These are phyloP conservation scores for Myotis daubentonii DNA, from an alignment of 2,797 vertebrate species.

Conservation along the genomic window DNA sequence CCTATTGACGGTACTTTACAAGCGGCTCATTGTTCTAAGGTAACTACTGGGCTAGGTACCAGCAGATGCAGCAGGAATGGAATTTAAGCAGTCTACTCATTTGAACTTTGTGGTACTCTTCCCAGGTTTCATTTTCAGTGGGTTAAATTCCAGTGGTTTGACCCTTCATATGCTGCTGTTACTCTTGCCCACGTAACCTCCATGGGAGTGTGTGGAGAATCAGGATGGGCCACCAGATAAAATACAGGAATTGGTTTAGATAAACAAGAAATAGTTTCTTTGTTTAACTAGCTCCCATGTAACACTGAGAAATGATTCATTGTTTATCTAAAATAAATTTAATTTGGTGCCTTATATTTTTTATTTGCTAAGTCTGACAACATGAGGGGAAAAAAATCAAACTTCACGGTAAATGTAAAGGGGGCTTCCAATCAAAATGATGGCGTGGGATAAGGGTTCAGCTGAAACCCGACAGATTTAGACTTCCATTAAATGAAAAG, in stretches of 20 bases:
- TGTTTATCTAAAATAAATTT: constrained; percentile 33
- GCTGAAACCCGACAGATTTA: neutral
- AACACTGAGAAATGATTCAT: constrained; percentile 38
- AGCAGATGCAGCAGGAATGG: neutral
- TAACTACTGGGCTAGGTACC: neutral
- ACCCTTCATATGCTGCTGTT: neutral
- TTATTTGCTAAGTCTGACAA: constrained; percentile 34
- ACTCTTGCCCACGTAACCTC: neutral
- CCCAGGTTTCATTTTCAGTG: constrained; percentile 55
- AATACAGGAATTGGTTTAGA: constrained; percentile 25
- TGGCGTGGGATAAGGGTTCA: neutral
- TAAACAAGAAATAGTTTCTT: neutral
- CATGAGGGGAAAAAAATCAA: constrained; percentile 11
- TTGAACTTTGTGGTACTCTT: neutral
- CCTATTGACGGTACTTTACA: constrained; percentile 21
- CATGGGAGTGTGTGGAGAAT: neutral
- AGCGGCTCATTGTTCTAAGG: constrained; percentile 52
- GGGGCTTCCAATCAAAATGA: neutral
- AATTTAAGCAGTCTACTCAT: constrained; percentile 29
- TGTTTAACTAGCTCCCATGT: neutral
- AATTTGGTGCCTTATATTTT: constrained; percentile 7
- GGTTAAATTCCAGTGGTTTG: constrained; percentile 51
- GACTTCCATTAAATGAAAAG: neutral
- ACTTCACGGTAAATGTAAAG: neutral
- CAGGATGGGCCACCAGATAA: neutral